Evolutionary conservation across 1,140 invertebrate genomes (phyloP).

Genomic region (Drosophila suzukii): DNA sequence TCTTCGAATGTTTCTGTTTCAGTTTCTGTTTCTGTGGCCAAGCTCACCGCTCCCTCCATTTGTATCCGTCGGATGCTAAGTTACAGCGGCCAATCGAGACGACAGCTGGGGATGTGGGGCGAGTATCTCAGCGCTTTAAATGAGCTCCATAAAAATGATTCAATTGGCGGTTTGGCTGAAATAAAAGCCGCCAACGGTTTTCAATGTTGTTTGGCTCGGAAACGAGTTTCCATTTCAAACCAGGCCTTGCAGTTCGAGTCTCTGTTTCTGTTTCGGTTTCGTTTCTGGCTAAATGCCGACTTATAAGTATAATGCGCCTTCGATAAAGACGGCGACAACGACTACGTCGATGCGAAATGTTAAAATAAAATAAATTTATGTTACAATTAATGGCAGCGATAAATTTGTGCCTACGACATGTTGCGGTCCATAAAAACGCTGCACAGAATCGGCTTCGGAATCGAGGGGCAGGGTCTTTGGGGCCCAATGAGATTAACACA

Average conservation of each 20-base stretch:
- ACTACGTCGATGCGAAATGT: conserved; percentile 69
- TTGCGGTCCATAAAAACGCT: conserved; percentile 63
- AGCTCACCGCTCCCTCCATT: conserved; percentile 4
- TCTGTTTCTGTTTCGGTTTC: conserved; percentile 40
- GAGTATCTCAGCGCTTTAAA: conserved; percentile 69
- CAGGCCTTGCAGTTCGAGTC: conserved; percentile 53
- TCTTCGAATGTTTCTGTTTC: conserved; percentile 11
- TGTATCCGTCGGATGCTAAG: conserved; percentile 41
- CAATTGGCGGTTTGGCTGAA: conserved; percentile 74
- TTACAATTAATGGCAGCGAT: conserved; percentile 79
- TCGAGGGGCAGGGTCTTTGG: neutral
- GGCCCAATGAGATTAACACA: conserved; percentile 74
- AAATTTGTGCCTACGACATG: conserved; percentile 74
- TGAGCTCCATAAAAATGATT: conserved; percentile 78
- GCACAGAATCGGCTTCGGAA: conserved; percentile 10
- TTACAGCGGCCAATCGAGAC: conserved; percentile 68
- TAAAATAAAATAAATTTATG: conserved; percentile 83
- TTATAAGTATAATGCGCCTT: conserved; percentile 74
- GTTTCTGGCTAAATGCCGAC: conserved; percentile 63
- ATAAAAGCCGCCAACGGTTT: conserved; percentile 71
- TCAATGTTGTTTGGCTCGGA: conserved; percentile 36
- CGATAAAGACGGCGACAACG: conserved; percentile 58
- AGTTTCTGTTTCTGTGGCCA: conserved; percentile 4
- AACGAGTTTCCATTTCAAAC: conserved; percentile 57
- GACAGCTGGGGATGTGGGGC: conserved; percentile 71